Percentiles rank a stretch among this genome's conserved stretches.
These are phyloP conservation scores for Drosophila sp. DNA, from an alignment of 1,140 invertebrate genomes.

Conservation along the genomic window DNA sequence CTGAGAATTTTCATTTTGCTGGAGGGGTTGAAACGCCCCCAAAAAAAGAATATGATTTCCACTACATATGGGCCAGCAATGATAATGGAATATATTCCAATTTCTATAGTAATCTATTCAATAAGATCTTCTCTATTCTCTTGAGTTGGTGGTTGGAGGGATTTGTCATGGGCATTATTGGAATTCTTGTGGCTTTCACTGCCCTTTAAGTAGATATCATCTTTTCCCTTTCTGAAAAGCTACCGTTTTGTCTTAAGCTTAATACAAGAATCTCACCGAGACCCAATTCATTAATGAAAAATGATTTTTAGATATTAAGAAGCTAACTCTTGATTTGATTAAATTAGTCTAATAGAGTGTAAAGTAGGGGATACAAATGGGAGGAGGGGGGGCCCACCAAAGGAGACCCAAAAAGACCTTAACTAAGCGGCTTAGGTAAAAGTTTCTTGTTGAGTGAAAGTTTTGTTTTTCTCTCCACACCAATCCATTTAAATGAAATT, in stretches of 20 bases:
- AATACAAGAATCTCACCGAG: constrained; percentile 17
- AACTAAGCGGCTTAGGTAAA: constrained; percentile 58
- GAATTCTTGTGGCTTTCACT: constrained; percentile 57
- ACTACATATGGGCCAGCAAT: constrained; percentile 23
- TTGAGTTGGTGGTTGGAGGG: constrained; percentile 18
- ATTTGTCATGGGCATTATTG: constrained; percentile 42
- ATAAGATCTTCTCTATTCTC: constrained; percentile 29
- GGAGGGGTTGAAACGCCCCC: constrained; percentile 69
- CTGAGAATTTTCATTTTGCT: constrained; percentile 15
- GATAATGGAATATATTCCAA: constrained; percentile 22
- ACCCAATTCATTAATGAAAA: constrained; percentile 76
- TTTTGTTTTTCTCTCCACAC: constrained; percentile 28
- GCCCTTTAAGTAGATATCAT: constrained; percentile 31
- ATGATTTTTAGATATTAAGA: constrained; percentile 62
- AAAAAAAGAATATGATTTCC: constrained; percentile 6
- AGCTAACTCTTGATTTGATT: constrained; percentile 65
- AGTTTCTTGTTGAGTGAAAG: constrained; percentile 63
- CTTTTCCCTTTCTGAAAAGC: constrained; percentile 37
- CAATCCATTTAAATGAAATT: constrained; percentile 60
- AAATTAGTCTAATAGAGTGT: constrained; percentile 77
- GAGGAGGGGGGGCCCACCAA: constrained; percentile 49
- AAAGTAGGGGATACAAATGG: constrained; percentile 55
- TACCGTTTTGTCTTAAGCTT: constrained; percentile 37
- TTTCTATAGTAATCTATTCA: constrained; percentile 27
- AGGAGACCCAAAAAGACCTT: constrained; percentile 39